Base-by-base conservation (phyloP, 2,888 invertebrate genomes). In the Deilephila porcellus region DNA sequence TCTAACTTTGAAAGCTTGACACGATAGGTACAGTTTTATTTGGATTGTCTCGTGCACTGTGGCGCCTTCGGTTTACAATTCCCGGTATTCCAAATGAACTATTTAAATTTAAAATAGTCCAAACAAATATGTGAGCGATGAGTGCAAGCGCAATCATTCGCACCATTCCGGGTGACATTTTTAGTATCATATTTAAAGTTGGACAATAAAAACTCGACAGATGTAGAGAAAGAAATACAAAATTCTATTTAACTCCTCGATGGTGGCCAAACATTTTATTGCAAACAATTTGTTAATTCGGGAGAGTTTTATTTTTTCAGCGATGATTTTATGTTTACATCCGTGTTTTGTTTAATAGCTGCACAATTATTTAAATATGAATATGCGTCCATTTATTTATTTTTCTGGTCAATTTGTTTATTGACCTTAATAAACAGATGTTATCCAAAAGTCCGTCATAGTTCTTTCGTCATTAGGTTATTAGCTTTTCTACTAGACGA, bases 251-350 rank as follows among this genome's bases (percentile, higher is more conserved):
- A 79, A 78, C 75, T 79, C 81, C 78, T 78, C 79, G 80, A 77
- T 83, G 83, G 84, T 82, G 76, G 79, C 77, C 76, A 82, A 81
- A 80, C 81, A 83, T 84, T 84, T 82, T 81, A 84, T 80, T 76
- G 74, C 81, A 79, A 79, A 84, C 76, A 80, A 75, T 81, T 79
- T 74, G 74, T 74, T 74, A 78, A 83, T 80, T 78, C 76, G 76
- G 60, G 75, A 67, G 71, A 73, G 64, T 78, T 79, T 78, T 81
- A 80, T 80, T 71, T 34, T 56, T 5, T 14, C 32, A 32, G 56
- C 56, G 14, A 25, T 52, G 1, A 52, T 52, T 64, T 67, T 52
- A 67, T 67, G 25, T 25, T 67, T 67, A 11, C 67, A 64, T 45
- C 6, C 20, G 17, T 25, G 25, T 67, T 67, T 45, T 64, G 7